A percentile compares a stretch with the other conserved stretches of the same genome.
Conservation (phyloP, 2,888 invertebrate genomes). For the Halocaridina rubra region DNA sequence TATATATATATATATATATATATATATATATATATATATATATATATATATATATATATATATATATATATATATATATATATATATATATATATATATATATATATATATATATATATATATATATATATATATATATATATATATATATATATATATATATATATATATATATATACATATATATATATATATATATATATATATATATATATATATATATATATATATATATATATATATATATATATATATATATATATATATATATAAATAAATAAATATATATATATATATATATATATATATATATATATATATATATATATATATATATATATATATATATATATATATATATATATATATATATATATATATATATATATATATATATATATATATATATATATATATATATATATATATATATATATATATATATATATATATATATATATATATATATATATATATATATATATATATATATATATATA, state of each 20-base stretch:
- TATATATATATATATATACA: background rate
- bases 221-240: background rate
- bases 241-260: background rate
- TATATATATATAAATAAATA: background rate
- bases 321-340: constrained; percentile 2
- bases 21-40: background rate
- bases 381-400: background rate
- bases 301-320: constrained; percentile 1
- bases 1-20: background rate
- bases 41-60: background rate
- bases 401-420: background rate
- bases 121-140: background rate
- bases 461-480: background rate
- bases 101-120: background rate
- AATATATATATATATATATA: background rate
- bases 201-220: background rate
- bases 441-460: background rate
- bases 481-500: background rate
- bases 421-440: background rate
- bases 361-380: constrained; percentile 8
- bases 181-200: background rate
- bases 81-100: background rate
- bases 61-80: background rate
- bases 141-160: background rate
- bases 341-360: background rate